phyloP scores from a whole-genome alignment of 2,888 invertebrate species.

The Cephus pygmeus region DNA sequence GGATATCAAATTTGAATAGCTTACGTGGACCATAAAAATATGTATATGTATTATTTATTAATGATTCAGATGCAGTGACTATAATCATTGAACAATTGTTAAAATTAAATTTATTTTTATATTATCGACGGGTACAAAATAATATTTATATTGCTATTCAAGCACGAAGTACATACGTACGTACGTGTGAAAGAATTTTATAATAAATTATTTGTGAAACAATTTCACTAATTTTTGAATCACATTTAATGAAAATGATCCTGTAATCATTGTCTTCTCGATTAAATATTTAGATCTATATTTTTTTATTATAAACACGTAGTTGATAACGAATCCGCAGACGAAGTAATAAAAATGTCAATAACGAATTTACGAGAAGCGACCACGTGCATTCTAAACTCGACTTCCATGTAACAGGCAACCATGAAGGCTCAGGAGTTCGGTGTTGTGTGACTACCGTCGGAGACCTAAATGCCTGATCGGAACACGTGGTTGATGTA shows the following conservation, averaged over 20 bases:
- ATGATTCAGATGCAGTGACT: background rate
- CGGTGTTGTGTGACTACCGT: slow-evolving; percentile 7
- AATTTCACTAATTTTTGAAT: background rate
- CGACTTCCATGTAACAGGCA: slow-evolving; percentile 47
- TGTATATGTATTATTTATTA: background rate
- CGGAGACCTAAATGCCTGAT: slow-evolving; percentile 40
- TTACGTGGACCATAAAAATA: background rate
- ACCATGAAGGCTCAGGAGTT: slow-evolving; percentile 29
- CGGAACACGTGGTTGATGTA: slow-evolving; percentile 57
- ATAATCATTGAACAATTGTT: background rate
- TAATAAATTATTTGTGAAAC: background rate
- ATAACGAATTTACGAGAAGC: slow-evolving; percentile 20
- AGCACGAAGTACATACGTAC: background rate
- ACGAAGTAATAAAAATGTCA: background rate
- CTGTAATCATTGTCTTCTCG: background rate
- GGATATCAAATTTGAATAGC: background rate
- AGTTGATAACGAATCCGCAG: background rate
- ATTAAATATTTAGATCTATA: background rate
- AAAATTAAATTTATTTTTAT: background rate
- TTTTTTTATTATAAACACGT: background rate
- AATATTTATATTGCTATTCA: background rate
- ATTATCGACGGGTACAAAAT: background rate
- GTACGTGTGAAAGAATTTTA: background rate
- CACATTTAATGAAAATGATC: background rate
- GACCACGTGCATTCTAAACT: slow-evolving; percentile 65